Base-by-base conservation (phyloP, 2,888 invertebrate genomes). In the Melieria omissa region DNA sequence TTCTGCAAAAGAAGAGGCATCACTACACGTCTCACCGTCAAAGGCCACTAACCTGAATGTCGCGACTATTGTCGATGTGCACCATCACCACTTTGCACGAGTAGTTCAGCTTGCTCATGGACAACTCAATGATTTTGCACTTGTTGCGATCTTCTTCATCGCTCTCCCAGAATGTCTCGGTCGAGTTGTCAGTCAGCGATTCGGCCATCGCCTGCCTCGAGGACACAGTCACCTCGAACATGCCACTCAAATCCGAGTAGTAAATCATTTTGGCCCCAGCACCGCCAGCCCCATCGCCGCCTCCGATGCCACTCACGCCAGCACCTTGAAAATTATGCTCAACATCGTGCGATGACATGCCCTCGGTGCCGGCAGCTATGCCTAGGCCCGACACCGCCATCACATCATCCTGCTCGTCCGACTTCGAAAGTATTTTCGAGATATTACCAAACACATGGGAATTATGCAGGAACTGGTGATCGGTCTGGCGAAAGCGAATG, bases 161-260 rank as follows among this genome's bases (percentile, higher is more conserved):
- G 52, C 97, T 97, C 88, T 99, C 99, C 99, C 99, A 99, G 88
- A 99, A 99, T 0, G 99, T 99, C 86, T 99, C 99, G 0, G 98
- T 97, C 5, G 96, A 96, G 80, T 94, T 94, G 85, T 99, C 99
- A 0, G 93, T 94, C 14, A 99, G 89, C 77, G 97, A 96, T 3
- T 93, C 94, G 4, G 96, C 92, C 96, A 99, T 97, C 7, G 96
- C 97, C 81, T 94, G 95, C 0, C 98, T 90, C 77, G 97, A 98
- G 0, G 98, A 98, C 0, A 96, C 96, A 78, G 93, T 94, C 1
- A 85, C 83, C 75, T 87, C 87, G 67, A 87, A 87, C 81, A 86
- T 85, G n/a, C 87, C 87, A 49, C 81, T 81, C 12, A 87, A 78
- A 72, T 87, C 87, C 0, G 84, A 82, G 29, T 84, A 87, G 72